These are phyloP conservation scores for Varanus komodoensis DNA, from an alignment of 2,113 vertebrate genomes.

Conservation along the genomic window DNA sequence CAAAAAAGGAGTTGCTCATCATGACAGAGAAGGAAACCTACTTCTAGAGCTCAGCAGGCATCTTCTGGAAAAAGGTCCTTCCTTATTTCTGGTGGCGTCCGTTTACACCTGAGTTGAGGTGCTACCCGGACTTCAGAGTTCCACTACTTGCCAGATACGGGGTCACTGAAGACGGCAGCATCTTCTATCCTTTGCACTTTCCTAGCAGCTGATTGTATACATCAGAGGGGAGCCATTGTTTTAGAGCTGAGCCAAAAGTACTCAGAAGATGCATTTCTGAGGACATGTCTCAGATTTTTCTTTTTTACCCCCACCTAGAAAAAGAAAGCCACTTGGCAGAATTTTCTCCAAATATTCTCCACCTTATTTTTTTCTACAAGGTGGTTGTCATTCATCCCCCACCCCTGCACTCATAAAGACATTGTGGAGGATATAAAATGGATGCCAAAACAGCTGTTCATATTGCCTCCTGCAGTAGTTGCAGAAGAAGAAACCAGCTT, in stretches of 20 bases:
- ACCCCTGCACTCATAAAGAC: not conserved
- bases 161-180: not conserved
- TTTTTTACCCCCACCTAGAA: not conserved
- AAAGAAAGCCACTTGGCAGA: not conserved
- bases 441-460: not conserved
- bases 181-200: not conserved
- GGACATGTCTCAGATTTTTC: not conserved
- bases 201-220: not conserved
- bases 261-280: not conserved
- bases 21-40: slow-evolving; percentile 76
- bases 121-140: not conserved
- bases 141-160: not conserved
- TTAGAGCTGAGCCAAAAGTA: not conserved
- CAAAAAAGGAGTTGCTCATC: slow-evolving; percentile 63
- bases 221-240: not conserved
- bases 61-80: not conserved
- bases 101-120: slow-evolving; percentile 24
- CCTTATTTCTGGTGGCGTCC: slow-evolving; percentile 42
- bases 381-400: not conserved
- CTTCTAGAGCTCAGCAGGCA: slow-evolving; percentile 58
- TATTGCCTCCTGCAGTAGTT: not conserved
- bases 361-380: not conserved
- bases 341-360: not conserved
- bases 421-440: not conserved
- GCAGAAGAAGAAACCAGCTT: not conserved